A percentile compares a stretch with the other conserved stretches of the same genome.
Conservation (phyloP, 2,888 invertebrate species). For the Andrena praecox region DNA sequence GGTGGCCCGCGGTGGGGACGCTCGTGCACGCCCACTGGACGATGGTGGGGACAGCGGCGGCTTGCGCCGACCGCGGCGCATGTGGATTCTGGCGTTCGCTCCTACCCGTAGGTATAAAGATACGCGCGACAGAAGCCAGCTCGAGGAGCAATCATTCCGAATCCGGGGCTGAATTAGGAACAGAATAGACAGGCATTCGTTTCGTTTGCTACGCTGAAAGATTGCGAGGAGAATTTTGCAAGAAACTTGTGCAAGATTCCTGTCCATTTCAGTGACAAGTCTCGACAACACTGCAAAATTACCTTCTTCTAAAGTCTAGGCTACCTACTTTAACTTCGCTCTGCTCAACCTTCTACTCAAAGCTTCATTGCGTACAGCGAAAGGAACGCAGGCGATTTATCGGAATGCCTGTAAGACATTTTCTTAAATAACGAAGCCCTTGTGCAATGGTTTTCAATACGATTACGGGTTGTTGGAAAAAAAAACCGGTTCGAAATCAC, state of each 20-base stretch:
- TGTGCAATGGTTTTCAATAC: not conserved
- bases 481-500: constrained; percentile 5
- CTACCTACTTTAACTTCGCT: not conserved
- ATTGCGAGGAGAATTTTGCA: constrained; percentile 14
- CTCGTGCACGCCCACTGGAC: constrained; percentile 72
- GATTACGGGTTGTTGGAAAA: not conserved
- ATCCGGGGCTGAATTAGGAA: constrained; percentile 18
- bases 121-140: constrained; percentile 36
- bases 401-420: not conserved
- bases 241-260: not conserved
- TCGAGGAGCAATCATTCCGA: constrained; percentile 19
- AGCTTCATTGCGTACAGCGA: not conserved
- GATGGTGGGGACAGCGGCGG: constrained; percentile 48
- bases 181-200: constrained; percentile 24
- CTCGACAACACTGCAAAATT: not conserved
- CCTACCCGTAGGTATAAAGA: constrained; percentile 58
- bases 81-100: constrained; percentile 65
- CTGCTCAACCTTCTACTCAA: no score
- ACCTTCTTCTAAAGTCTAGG: not conserved
- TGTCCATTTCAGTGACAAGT: not conserved
- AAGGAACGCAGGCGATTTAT: not conserved
- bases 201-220: constrained; percentile 8
- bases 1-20: constrained; percentile 69
- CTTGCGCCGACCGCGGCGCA: constrained; percentile 61
- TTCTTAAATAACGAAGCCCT: not conserved